Conservation (phyloP, 2,797 vertebrate species). For the Adrianichthys oophorus region DNA sequence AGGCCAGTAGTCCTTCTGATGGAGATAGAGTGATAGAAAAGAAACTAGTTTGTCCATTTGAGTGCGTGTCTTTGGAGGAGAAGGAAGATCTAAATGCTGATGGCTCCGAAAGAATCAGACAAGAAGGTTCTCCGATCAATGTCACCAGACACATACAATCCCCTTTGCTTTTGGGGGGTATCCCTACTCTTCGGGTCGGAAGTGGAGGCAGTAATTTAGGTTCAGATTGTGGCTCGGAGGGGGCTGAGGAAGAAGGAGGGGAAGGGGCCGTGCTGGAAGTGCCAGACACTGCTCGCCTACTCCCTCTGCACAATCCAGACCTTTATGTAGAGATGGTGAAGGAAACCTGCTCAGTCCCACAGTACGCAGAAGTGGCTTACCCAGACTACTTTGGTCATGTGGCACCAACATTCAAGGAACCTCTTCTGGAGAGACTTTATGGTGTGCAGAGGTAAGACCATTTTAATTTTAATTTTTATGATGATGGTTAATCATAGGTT, state of each 20-base stretch:
- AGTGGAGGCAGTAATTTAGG: slow-evolving; percentile 75
- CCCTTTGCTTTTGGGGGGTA: slow-evolving; percentile 62
- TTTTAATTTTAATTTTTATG: background rate
- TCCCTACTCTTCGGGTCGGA: slow-evolving; percentile 69
- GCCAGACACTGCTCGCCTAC: slow-evolving; percentile 80
- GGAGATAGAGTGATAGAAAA: slow-evolving; percentile 73
- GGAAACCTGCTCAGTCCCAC: slow-evolving; percentile 87
- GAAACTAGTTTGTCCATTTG: slow-evolving; percentile 83
- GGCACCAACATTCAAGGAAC: slow-evolving; percentile 88
- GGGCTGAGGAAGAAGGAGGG: slow-evolving; percentile 84
- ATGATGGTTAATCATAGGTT: slow-evolving; percentile 1
- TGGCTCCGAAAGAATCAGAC: slow-evolving; percentile 31
- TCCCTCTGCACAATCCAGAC: slow-evolving; percentile 90
- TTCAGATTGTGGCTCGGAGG: slow-evolving; percentile 82
- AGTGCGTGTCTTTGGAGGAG: slow-evolving; percentile 79
- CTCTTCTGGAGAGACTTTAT: slow-evolving; percentile 90
- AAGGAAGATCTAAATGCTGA: slow-evolving; percentile 66
- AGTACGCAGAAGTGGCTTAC: slow-evolving; percentile 94
- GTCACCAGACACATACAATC: slow-evolving; percentile 63
- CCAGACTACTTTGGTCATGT: slow-evolving; percentile 98
- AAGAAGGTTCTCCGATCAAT: slow-evolving; percentile 50
- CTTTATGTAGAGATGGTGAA: slow-evolving; percentile 95
- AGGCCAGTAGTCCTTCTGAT: slow-evolving; percentile 54
- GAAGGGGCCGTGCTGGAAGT: slow-evolving; percentile 82
- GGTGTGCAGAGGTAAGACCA: slow-evolving; percentile 93